Percentiles rank a stretch among this genome's conserved stretches.
Evolutionary conservation across 2,888 invertebrate genomes (phyloP).

Genomic region (Panorpa germanica): DNA sequence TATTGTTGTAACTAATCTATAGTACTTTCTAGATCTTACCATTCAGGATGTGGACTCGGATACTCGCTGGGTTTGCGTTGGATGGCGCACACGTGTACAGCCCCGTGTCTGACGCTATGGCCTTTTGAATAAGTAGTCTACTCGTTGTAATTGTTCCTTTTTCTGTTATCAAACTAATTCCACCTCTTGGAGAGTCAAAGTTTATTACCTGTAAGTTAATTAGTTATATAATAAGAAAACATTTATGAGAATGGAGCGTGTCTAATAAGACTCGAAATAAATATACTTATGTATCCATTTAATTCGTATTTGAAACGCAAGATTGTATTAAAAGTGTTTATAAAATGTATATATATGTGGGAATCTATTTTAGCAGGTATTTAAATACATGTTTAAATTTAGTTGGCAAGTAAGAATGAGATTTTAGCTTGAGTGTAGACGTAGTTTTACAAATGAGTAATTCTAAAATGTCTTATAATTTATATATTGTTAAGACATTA

Average conservation of each 20-base stretch:
- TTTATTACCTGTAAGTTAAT: constrained; percentile 49
- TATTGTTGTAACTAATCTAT: too few species aligned
- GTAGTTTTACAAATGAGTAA: too few species aligned
- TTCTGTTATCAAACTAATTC: constrained; percentile 72
- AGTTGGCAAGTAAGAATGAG: too few species aligned
- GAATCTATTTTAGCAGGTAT: too few species aligned
- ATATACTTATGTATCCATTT: background rate
- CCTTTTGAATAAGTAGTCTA: constrained; percentile 64
- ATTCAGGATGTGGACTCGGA: constrained; percentile 70
- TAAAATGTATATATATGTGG: too few species aligned
- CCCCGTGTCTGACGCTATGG: constrained; percentile 61
- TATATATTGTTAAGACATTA: too few species aligned
- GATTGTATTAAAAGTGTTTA: too few species aligned
- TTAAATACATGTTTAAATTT: too few species aligned
- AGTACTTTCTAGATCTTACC: too few species aligned
- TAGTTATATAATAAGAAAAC: constrained; percentile 13
- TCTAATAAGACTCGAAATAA: background rate
- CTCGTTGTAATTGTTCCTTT: constrained; percentile 71
- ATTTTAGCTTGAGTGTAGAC: too few species aligned
- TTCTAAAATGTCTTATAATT: too few species aligned
- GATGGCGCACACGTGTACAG: constrained; percentile 70
- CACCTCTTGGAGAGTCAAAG: constrained; percentile 77
- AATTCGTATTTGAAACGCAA: too few species aligned
- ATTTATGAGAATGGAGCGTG: constrained; percentile 4
- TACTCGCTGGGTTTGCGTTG: constrained; percentile 60